Evolutionary conservation across 2,797 vertebrate species (phyloP).

Genomic region (Lagocephalus sceleratus): DNA sequence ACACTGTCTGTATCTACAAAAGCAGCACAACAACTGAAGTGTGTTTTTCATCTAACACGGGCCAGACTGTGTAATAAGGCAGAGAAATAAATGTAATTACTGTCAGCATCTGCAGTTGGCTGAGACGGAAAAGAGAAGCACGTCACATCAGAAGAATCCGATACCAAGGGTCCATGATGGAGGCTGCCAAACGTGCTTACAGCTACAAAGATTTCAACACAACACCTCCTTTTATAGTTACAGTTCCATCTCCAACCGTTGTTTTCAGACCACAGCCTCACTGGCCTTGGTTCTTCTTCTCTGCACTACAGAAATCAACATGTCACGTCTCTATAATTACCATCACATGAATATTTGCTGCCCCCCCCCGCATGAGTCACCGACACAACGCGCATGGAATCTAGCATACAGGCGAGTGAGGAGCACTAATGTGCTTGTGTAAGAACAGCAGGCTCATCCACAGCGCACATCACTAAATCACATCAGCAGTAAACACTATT

Average conservation of each 20-base stretch:
- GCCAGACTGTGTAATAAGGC: no score
- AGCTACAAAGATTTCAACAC: conserved; percentile 2
- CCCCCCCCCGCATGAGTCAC: conserved; percentile 18
- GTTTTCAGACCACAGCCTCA: neutral
- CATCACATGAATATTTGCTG: conserved; percentile 22
- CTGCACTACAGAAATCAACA: conserved; percentile 6
- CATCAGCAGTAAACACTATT: neutral
- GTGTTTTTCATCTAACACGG: no score
- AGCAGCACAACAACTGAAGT: no score
- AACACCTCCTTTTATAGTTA: neutral
- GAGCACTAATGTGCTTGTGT: conserved; percentile 13
- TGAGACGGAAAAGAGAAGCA: no score
- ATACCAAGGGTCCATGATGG: neutral
- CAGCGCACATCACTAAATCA: neutral
- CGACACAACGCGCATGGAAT: conserved; percentile 27
- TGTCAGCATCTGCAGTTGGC: no score
- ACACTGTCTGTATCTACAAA: no score
- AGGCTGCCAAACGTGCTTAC: conserved; percentile 7
- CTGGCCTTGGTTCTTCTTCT: neutral
- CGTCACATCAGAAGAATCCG: no score
- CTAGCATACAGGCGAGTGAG: conserved; percentile 9
- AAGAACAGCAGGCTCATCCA: conserved; percentile 6
- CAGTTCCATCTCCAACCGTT: neutral
- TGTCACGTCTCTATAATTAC: neutral
- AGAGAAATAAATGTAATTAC: no score